These are phyloP conservation scores for Felis catus DNA, from an alignment of 2,113 vertebrate genomes.

Conservation along the genomic window DNA sequence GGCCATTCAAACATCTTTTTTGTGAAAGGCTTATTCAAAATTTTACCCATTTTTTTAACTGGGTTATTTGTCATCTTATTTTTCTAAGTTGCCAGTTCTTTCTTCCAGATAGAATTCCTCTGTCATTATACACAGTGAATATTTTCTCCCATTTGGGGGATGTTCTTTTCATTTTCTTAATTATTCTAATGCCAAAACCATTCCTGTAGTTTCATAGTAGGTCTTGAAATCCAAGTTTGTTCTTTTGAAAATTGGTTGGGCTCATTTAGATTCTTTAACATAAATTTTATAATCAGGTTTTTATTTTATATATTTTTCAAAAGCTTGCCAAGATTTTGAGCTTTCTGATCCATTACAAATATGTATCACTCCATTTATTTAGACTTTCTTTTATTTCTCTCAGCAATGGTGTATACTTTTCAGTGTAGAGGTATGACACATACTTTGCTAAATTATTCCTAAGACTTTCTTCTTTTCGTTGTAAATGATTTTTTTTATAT, in stretches of 20 bases:
- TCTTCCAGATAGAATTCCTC: background rate
- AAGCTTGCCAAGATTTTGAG: background rate
- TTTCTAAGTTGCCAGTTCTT: background rate
- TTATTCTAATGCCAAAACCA: background rate
- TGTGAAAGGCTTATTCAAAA: background rate
- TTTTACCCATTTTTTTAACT: background rate
- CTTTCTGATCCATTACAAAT: background rate
- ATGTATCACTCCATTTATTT: background rate
- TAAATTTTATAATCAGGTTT: slow-evolving; percentile 9
- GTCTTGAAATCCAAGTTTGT: background rate
- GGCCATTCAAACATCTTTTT: background rate
- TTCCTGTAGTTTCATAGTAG: background rate
- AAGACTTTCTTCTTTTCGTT: background rate
- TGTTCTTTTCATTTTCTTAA: background rate
- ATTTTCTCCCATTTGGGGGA: background rate
- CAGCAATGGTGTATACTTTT: background rate
- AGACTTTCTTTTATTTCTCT: background rate
- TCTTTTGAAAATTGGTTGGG: background rate
- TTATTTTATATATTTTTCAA: background rate
- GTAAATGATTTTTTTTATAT: background rate
- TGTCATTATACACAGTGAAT: background rate
- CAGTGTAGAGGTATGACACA: background rate
- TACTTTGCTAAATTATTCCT: background rate
- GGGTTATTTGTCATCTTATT: background rate
- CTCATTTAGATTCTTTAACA: background rate